These are phyloP conservation scores for Chrysolina oricalcia DNA, from an alignment of 2,888 invertebrate genomes.

Conservation along the genomic window DNA sequence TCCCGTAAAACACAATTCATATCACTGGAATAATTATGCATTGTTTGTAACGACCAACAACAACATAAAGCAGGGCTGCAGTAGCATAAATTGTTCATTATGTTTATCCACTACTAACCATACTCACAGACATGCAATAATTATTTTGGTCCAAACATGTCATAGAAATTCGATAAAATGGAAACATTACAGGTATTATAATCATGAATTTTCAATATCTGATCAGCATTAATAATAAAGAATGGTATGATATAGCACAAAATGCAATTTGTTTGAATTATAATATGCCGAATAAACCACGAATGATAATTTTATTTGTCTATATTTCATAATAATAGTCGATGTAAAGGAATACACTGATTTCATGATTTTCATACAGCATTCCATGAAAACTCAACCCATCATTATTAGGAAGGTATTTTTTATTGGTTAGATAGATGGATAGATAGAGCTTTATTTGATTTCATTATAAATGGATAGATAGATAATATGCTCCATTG, in stretches of 20 bases:
- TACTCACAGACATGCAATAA: neutral
- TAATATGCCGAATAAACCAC: too few species aligned
- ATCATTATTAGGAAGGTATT: too few species aligned
- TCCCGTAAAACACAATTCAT: too few species aligned
- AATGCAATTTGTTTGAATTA: too few species aligned
- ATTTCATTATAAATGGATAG: too few species aligned
- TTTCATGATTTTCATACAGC: too few species aligned
- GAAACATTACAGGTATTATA: conserved; percentile 15
- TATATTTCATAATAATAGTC: neutral
- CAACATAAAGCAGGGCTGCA: neutral
- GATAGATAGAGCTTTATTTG: too few species aligned
- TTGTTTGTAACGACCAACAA: neutral
- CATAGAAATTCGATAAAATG: conserved; percentile 2
- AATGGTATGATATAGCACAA: neutral
- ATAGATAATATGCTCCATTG: too few species aligned
- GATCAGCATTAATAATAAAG: neutral
- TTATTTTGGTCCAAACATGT: neutral
- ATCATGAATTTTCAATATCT: neutral
- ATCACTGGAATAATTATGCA: neutral
- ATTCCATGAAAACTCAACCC: too few species aligned
- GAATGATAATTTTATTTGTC: too few species aligned
- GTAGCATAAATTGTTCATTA: neutral
- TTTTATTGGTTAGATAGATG: too few species aligned
- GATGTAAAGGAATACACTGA: too few species aligned
- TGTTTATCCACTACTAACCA: neutral